Conservation (phyloP, 2,888 invertebrate species). For the Sesia bembeciformis region DNA sequence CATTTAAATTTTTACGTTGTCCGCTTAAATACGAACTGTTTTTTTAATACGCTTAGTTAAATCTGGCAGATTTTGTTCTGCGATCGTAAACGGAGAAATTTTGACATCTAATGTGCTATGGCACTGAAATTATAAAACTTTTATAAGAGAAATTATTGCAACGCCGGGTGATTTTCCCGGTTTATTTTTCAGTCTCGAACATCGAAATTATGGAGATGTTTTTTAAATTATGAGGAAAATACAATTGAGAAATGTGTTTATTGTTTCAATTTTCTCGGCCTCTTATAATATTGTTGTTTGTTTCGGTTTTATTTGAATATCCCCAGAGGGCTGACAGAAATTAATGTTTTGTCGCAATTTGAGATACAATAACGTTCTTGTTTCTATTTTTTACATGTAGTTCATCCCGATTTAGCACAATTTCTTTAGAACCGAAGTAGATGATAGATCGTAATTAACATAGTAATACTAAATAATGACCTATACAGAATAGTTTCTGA, state of each 20-base stretch:
- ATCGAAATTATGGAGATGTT: not conserved
- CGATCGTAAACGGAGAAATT: not conserved
- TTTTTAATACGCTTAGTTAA: not conserved
- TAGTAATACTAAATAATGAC: too few relatives aligned
- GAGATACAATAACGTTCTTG: too few relatives aligned
- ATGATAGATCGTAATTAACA: too few relatives aligned
- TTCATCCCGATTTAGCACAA: too few relatives aligned
- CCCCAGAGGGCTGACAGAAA: not conserved
- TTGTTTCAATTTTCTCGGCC: slow-evolving; percentile 21
- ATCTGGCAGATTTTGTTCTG: not conserved
- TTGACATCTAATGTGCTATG: not conserved
- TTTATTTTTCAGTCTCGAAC: not conserved
- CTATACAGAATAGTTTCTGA: too few relatives aligned
- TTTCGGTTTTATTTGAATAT: not conserved
- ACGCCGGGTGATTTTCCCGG: too few relatives aligned
- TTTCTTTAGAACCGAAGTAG: too few relatives aligned
- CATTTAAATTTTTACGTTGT: too few relatives aligned
- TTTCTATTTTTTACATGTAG: too few relatives aligned
- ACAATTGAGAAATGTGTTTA: slow-evolving; percentile 39
- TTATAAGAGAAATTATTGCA: too few relatives aligned
- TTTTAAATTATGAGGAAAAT: slow-evolving; percentile 11
- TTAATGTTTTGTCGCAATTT: not conserved
- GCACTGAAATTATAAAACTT: too few relatives aligned
- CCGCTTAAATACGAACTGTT: too few relatives aligned
- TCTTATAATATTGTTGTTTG: not conserved